Conservation (phyloP, 64 coral and sea anemone species). For the Montipora efflorescens region DNA sequence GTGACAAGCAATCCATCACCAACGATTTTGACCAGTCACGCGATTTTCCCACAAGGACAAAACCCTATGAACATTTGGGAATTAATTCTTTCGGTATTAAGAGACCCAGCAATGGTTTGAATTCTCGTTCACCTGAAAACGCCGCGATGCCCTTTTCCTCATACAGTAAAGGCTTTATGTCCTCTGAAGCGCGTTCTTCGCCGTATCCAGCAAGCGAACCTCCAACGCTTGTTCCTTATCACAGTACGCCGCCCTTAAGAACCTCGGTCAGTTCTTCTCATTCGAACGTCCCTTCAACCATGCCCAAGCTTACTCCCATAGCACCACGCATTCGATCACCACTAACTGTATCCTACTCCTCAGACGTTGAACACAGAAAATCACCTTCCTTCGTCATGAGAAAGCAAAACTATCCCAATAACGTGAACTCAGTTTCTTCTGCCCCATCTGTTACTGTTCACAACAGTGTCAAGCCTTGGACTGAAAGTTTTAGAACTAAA, state of each 20-base stretch:
- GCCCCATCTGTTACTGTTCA: constrained; percentile 4
- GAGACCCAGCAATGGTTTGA: not conserved
- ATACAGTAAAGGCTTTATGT: not conserved
- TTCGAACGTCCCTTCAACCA: constrained; percentile 52
- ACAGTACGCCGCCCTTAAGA: not conserved
- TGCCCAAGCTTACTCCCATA: constrained; percentile 76
- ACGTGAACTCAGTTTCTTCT: not conserved
- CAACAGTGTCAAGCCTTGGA: not conserved
- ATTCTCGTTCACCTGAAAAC: constrained; percentile 26
- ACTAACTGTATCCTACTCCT: not conserved
- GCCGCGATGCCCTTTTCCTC: not conserved
- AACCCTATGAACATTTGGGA: constrained; percentile 28
- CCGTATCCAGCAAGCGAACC: constrained; percentile 33
- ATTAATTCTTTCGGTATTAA: constrained; percentile 12
- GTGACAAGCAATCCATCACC: constrained; percentile 13
- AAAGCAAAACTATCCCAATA: constrained; percentile 10
- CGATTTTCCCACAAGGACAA: not conserved
- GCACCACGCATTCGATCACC: constrained; percentile 56
- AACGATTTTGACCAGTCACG: constrained; percentile 17
- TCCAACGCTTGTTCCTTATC: constrained; percentile 37
- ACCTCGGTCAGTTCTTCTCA: not conserved
- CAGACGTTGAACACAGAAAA: constrained; percentile 18
- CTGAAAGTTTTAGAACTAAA: constrained; percentile 29
- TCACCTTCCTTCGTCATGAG: not conserved
- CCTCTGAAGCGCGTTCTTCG: constrained; percentile 29